Percentiles rank a stretch among this genome's conserved stretches.
phyloP scores from a whole-genome alignment of 30 jellyfish, hydroid and myxozoan genomes.

The Mastigias papua region DNA sequence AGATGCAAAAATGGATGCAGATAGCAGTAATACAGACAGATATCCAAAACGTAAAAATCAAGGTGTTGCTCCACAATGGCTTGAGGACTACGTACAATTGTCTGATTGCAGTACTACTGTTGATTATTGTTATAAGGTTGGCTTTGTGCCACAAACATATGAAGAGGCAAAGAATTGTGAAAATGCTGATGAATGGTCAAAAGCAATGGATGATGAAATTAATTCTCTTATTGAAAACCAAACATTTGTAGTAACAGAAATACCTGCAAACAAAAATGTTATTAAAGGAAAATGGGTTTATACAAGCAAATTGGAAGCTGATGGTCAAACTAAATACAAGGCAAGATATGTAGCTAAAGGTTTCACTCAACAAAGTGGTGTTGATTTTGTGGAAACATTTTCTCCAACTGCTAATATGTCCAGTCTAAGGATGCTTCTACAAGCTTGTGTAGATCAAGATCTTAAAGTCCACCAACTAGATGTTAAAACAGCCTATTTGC shows the following conservation, averaged over 20 bases:
- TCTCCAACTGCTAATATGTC: slow-evolving; percentile 45
- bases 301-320: slow-evolving; percentile 19
- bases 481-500: slow-evolving; percentile 36
- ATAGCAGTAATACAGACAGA: not conserved
- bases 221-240: slow-evolving; percentile 48
- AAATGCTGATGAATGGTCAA: slow-evolving; percentile 63
- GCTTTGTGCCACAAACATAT: slow-evolving; percentile 46
- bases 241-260: slow-evolving; percentile 53
- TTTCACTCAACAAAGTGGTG: slow-evolving; percentile 51
- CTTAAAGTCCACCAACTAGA: slow-evolving; percentile 36
- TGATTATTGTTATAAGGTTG: not conserved
- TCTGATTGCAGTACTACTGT: slow-evolving; percentile 9
- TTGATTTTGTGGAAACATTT: slow-evolving; percentile 54
- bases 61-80: slow-evolving; percentile 14
- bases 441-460: slow-evolving; percentile 5
- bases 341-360: slow-evolving; percentile 83
- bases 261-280: slow-evolving; percentile 53
- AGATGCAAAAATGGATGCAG: not conserved
- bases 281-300: slow-evolving; percentile 86
- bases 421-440: slow-evolving; percentile 18
- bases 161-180: slow-evolving; percentile 56
- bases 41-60: not conserved
- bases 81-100: slow-evolving; percentile 17
- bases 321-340: slow-evolving; percentile 29
- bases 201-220: slow-evolving; percentile 78